Conservation (phyloP, 2,113 vertebrate genomes). For the Nettapus auritus region DNA sequence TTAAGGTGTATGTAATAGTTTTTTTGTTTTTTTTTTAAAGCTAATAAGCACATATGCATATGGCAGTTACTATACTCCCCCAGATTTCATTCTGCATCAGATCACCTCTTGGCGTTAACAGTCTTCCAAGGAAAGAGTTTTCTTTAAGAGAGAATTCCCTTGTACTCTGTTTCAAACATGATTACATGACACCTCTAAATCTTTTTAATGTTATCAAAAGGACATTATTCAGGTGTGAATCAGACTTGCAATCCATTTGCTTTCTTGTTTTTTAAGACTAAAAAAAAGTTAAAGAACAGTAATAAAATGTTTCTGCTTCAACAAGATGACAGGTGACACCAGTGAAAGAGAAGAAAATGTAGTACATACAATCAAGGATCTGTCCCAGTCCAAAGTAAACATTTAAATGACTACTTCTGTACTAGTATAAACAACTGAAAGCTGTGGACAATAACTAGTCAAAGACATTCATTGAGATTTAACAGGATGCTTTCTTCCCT, state of each 20-base stretch:
- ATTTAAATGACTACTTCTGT: background rate
- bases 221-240: background rate
- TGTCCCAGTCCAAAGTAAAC: background rate
- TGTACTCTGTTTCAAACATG: background rate
- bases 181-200: background rate
- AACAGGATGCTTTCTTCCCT: background rate
- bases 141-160: background rate
- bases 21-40: background rate
- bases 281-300: background rate
- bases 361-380: background rate
- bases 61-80: background rate
- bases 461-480: background rate
- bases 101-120: background rate
- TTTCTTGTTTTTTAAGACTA: background rate
- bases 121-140: background rate
- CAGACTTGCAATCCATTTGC: background rate
- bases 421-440: background rate
- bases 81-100: background rate
- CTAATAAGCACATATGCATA: background rate
- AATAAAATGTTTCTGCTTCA: background rate
- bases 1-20: background rate
- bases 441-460: background rate
- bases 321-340: background rate
- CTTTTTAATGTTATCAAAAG: background rate
- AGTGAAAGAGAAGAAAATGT: background rate